Percentiles rank a stretch among this genome's conserved stretches.
phyloP scores from a whole-genome alignment of 2,113 vertebrate species.

The Seriola rivoliana region DNA sequence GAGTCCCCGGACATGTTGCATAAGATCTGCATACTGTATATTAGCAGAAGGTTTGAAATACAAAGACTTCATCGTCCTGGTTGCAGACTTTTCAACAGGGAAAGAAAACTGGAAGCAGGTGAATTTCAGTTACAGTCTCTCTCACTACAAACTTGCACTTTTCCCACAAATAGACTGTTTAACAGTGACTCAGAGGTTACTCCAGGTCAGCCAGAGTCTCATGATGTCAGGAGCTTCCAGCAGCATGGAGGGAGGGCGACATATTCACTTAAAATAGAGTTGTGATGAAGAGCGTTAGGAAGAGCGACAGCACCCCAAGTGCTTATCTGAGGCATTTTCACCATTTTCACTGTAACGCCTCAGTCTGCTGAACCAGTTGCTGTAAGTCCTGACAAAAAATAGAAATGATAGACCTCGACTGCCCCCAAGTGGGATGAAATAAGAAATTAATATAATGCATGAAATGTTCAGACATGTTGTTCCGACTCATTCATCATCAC shows the following conservation, averaged over 20 bases:
- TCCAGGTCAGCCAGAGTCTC: not conserved
- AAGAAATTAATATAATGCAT: not conserved
- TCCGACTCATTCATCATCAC: not conserved
- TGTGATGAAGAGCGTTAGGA: not conserved
- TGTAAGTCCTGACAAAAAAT: not conserved
- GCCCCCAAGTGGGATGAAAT: constrained; percentile 46
- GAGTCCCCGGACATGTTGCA: not conserved
- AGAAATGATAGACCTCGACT: not conserved
- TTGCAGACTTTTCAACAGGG: not conserved
- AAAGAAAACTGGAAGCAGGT: not conserved
- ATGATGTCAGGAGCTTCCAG: not conserved
- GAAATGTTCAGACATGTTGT: not conserved
- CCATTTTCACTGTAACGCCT: constrained; percentile 40
- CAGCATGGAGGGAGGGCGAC: not conserved
- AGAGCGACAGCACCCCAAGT: constrained; percentile 35
- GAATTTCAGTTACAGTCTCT: not conserved
- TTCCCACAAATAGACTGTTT: not conserved
- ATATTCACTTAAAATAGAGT: constrained; percentile 7
- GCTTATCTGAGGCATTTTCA: not conserved
- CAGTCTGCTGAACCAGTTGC: not conserved
- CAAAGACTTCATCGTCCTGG: accelerated
- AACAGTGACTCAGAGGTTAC: not conserved
- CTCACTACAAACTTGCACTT: not conserved
- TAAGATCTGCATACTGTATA: accelerated
- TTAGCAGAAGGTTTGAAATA: not conserved